Base-by-base conservation (phyloP, 2,888 invertebrate species). In the Muschampia plurimacula region DNA sequence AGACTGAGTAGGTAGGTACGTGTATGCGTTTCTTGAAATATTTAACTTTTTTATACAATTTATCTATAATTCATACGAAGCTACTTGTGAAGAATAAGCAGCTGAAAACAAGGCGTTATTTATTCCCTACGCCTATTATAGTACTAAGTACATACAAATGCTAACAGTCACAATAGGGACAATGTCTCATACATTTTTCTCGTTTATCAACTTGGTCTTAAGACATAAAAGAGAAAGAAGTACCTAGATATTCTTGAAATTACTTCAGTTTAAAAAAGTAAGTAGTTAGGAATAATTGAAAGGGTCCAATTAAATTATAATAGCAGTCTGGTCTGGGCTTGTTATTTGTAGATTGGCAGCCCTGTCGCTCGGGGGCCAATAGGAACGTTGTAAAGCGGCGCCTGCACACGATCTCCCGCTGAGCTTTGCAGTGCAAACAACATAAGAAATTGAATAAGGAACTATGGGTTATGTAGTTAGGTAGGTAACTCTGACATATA, bases 291-390 rank as follows among this genome's bases (percentile, higher is more conserved):
- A 68, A 73, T 75, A 75, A 74, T 74, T 74, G 52, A 69, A 72
- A 76, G 84, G 83, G 84, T 80, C 86, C 86, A 89, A 91, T 92
- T 89, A 89, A 90, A 89, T 89, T 89, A 87, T 90, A 89, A 90
- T 90, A 83, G 86, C 80, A 77, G 87, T 81, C 81, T 81, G 82
- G 83, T 84, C 82, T 82, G 80, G 81, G 83, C 84, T 88, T 81
- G 84, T 91, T 90, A 89, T 88, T 89, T 85, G 87, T 86, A 86
- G 88, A 88, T 89, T 90, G 92, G 90, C 92, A 92, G 87, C 89
- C 89, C 88, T 90, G 90, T 87, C 88, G 89, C 92, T 89, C 78
- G 84, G 82, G 87, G 90, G 90, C 90, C 92, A 88, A 89, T 90
- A 82, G 85, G 86, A 84, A 88, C 86, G 86, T 81, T 91, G 91